Evolutionary conservation across 2,797 vertebrate genomes (phyloP).

Genomic region (Syndactyla subalaris): DNA sequence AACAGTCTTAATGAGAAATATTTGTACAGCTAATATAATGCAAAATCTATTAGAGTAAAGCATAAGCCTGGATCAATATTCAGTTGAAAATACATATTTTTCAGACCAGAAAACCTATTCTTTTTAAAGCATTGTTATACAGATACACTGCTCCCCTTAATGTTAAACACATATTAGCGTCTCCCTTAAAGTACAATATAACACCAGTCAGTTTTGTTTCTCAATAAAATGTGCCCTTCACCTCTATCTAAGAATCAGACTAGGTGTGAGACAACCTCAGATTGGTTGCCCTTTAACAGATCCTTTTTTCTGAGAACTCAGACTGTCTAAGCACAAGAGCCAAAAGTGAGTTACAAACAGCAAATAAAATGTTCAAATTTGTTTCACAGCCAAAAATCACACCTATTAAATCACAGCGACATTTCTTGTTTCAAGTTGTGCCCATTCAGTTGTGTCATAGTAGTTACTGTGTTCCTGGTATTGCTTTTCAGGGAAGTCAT

Average conservation of each 20-base stretch:
- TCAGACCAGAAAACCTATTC: neutral
- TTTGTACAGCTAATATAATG: neutral
- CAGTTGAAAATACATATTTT: neutral
- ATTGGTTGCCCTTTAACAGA: neutral
- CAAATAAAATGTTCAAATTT: neutral
- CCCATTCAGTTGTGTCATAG: conserved; percentile 78
- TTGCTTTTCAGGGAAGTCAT: conserved; percentile 91
- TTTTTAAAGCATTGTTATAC: neutral
- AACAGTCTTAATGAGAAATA: neutral
- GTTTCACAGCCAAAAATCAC: neutral
- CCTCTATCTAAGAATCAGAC: neutral
- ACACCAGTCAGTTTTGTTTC: neutral
- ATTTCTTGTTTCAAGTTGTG: conserved; percentile 81
- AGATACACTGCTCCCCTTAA: neutral
- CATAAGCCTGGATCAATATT: neutral
- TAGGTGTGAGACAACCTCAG: neutral
- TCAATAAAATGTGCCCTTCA: neutral
- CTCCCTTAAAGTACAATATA: neutral
- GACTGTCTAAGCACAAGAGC: neutral
- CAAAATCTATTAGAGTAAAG: neutral
- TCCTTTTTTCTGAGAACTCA: neutral
- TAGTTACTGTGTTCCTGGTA: conserved; percentile 76
- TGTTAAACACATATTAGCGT: neutral
- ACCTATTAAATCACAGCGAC: conserved; percentile 76
- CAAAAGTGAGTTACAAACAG: neutral